Evolutionary conservation across 2,888 invertebrate genomes (phyloP).

Genomic region (Tupiocoris notatus): DNA sequence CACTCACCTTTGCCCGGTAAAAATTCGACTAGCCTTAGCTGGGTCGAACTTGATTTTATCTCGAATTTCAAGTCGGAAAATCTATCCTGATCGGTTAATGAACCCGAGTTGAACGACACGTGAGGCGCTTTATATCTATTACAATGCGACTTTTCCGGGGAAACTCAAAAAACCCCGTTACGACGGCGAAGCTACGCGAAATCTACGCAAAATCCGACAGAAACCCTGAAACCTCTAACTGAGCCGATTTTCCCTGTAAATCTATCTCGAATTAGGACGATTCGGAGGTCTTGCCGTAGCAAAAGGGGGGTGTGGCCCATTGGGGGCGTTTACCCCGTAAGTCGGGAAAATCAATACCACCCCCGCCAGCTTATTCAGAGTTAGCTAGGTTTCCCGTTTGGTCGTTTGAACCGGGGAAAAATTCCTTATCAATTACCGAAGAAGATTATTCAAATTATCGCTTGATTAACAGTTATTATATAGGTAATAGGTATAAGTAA

Average conservation of each 20-base stretch:
- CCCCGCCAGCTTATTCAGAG: background rate
- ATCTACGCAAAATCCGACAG: background rate
- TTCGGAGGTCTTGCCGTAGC: background rate
- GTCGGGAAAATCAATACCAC: constrained; percentile 23
- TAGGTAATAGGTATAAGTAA: too few relatives aligned
- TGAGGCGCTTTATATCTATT: background rate
- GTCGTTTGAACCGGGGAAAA: too few relatives aligned
- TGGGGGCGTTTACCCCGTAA: constrained; percentile 29
- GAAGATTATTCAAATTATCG: too few relatives aligned
- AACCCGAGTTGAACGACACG: background rate
- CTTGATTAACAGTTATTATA: too few relatives aligned
- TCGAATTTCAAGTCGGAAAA: background rate
- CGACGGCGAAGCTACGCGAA: too few relatives aligned
- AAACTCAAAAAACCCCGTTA: too few relatives aligned
- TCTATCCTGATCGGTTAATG: background rate
- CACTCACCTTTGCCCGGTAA: background rate
- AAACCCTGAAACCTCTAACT: background rate
- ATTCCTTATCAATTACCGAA: too few relatives aligned
- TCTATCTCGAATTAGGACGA: background rate
- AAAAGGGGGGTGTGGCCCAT: constrained; percentile 29
- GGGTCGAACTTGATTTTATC: background rate
- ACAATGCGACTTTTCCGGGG: too few relatives aligned
- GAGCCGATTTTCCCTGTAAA: background rate
- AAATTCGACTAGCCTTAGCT: background rate
- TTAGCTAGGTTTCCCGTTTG: background rate